These are phyloP conservation scores for Phenacoccus solenopsis DNA, from an alignment of 1,140 invertebrate species.

Conservation along the genomic window DNA sequence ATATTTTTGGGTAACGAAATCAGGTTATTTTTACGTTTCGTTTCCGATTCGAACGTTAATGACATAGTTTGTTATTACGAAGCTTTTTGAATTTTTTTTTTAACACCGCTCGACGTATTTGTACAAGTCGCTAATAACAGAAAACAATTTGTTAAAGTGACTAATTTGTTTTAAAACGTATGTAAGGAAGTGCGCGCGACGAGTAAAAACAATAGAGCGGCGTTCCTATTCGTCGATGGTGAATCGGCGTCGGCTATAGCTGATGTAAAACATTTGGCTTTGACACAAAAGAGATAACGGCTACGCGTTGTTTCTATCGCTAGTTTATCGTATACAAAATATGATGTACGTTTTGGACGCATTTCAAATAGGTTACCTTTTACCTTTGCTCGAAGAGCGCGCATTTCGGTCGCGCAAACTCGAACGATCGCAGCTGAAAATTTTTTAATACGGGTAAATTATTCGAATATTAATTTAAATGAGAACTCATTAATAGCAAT, in stretches of 20 bases:
- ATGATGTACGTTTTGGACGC: background rate
- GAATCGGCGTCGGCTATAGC: background rate
- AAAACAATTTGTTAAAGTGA: constrained; percentile 18
- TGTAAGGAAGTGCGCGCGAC: background rate
- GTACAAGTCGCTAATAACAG: background rate
- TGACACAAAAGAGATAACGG: constrained; percentile 5
- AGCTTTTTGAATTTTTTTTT: background rate
- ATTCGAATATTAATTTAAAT: constrained; percentile 12
- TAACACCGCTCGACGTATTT: background rate
- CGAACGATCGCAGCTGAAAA: background rate
- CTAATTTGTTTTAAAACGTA: constrained; percentile 14
- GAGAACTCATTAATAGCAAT: constrained; percentile 5
- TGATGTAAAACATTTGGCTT: constrained; percentile 18
- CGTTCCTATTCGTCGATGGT: background rate
- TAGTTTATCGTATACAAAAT: constrained; percentile 5
- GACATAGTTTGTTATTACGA: background rate
- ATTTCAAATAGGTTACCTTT: constrained; percentile 10
- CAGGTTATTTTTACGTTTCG: background rate
- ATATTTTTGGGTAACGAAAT: background rate
- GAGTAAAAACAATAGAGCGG: constrained; percentile 1
- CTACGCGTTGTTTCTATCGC: background rate
- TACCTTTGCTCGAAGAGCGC: background rate
- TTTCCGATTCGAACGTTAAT: background rate
- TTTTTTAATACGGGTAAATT: constrained; percentile 7
- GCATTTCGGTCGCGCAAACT: background rate